Percentiles rank a stretch among this genome's conserved stretches.
These are phyloP conservation scores for Chelonus formosanus DNA, from an alignment of 2,888 invertebrate species.

Conservation along the genomic window DNA sequence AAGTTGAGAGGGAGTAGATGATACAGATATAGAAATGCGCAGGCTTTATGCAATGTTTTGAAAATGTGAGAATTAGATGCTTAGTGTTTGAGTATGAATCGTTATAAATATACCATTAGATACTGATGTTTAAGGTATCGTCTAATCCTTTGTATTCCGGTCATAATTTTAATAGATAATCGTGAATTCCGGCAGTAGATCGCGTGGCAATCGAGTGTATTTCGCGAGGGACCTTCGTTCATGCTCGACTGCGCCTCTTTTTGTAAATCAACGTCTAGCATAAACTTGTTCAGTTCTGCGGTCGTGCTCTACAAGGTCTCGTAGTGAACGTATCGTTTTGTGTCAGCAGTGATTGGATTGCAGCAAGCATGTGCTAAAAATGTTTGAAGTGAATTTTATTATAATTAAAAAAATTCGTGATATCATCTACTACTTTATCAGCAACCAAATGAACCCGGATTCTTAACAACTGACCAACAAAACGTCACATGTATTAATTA, in stretches of 20 bases:
- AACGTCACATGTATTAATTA: no score
- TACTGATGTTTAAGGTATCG: no score
- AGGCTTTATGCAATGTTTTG: no score
- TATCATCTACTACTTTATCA: no score
- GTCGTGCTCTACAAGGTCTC: slow-evolving; percentile 14
- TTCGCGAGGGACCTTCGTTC: slow-evolving; percentile 6
- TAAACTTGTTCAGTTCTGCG: slow-evolving; percentile 2
- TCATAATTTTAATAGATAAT: neutral
- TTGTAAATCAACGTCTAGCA: slow-evolving; percentile 15
- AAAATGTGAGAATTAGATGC: no score
- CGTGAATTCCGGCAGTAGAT: slow-evolving; percentile 21
- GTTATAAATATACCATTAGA: neutral
- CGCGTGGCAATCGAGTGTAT: slow-evolving; percentile 24
- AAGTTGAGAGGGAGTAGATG: neutral
- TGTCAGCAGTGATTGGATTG: neutral
- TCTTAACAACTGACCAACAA: no score
- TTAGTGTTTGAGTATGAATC: neutral
- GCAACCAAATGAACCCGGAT: no score
- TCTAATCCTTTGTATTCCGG: no score
- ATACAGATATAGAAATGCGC: no score
- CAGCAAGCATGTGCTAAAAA: no score
- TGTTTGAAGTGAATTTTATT: no score
- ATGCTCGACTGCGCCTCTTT: slow-evolving; percentile 3
- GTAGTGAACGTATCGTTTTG: slow-evolving; percentile 23
- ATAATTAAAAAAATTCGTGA: no score